Percentiles rank a stretch among this genome's conserved stretches.
Evolutionary conservation across 2,113 vertebrate genomes (phyloP).

Genomic region (Xenotilapia caudafasciata): DNA sequence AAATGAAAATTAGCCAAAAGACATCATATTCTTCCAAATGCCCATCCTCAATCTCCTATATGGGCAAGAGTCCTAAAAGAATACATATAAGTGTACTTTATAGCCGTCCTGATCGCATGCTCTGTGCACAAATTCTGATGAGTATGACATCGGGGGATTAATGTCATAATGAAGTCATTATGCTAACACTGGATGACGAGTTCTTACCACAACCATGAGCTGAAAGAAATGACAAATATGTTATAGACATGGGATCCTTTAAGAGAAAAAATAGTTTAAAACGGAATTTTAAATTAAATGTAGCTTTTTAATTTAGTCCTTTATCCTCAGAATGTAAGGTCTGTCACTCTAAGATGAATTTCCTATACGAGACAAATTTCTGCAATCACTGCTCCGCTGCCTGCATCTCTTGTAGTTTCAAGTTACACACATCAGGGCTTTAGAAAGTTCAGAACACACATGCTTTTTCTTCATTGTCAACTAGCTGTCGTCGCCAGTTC

Average conservation of each 20-base stretch:
- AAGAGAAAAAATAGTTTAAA: background rate
- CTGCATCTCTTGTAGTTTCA: background rate
- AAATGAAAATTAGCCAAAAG: background rate
- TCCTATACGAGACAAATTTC: background rate
- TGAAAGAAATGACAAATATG: background rate
- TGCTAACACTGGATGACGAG: background rate
- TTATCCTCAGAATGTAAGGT: background rate
- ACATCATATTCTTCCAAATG: background rate
- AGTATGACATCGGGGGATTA: background rate
- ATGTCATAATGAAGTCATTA: background rate
- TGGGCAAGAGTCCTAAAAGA: background rate
- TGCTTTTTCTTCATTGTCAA: conserved; percentile 3
- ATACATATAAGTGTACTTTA: background rate
- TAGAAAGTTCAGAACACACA: conserved; percentile 6
- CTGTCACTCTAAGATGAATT: background rate
- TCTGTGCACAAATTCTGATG: background rate
- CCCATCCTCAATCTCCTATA: background rate
- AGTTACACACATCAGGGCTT: background rate
- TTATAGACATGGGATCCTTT: background rate
- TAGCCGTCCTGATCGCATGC: background rate
- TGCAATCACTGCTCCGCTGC: background rate
- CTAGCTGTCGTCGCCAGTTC: background rate
- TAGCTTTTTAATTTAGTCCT: background rate
- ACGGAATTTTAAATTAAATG: background rate
- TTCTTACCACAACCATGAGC: background rate